A percentile compares a stretch with the other conserved stretches of the same genome.
Conservation (phyloP, 2,113 vertebrate species). For the Tonatia bakeri region DNA sequence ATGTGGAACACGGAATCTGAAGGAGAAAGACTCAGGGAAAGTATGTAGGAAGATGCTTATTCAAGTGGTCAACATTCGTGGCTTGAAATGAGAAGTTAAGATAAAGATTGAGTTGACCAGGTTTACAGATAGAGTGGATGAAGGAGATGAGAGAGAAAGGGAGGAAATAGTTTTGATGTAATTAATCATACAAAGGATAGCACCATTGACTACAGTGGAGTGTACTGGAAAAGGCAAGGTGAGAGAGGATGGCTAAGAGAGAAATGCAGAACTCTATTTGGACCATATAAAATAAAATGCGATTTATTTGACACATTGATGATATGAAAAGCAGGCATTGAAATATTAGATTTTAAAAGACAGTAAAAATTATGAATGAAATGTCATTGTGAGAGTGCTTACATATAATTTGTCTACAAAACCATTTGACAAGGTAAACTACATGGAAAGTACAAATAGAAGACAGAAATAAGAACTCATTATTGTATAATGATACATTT, state of each 20-base stretch:
- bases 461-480: neutral
- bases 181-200: neutral
- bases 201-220: accelerated
- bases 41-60: neutral
- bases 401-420: neutral
- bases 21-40: neutral
- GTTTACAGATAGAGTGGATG: neutral
- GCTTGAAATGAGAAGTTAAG: neutral
- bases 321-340: neutral
- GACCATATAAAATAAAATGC: neutral
- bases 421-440: neutral
- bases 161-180: neutral
- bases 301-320: neutral
- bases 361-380: neutral
- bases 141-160: neutral
- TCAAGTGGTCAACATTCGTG: neutral
- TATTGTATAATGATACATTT: neutral
- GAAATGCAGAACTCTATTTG: neutral
- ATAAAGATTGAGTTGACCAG: neutral
- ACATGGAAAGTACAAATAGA: neutral
- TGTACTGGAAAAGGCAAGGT: neutral
- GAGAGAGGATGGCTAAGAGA: neutral
- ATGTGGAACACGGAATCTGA: neutral
- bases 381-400: neutral
- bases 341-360: neutral